phyloP scores from a whole-genome alignment of 2,888 invertebrate species.

The Cataglyphis albicans region DNA sequence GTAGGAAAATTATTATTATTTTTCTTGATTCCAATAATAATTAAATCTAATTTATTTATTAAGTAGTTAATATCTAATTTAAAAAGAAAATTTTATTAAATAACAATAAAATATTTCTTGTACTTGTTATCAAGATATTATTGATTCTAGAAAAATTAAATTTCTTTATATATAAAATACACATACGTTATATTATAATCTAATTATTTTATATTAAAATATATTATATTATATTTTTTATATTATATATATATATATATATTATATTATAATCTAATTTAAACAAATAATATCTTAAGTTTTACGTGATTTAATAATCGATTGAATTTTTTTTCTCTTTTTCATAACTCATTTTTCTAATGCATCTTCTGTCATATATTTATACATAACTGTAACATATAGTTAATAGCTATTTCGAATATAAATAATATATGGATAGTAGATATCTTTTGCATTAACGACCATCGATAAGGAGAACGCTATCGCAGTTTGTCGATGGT shows the following conservation, averaged over 20 bases:
- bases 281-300: background rate
- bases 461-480: conserved; percentile 54
- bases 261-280: background rate
- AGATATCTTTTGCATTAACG: conserved; percentile 24
- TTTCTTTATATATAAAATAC: background rate
- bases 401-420: background rate
- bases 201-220: too few relatives aligned
- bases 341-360: background rate
- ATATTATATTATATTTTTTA: too few relatives aligned
- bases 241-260: too few relatives aligned
- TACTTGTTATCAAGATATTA: background rate
- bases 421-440: conserved; percentile 2
- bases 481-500: conserved; percentile 12
- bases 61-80: background rate
- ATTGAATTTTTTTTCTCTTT: background rate
- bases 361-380: background rate
- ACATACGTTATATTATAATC: too few relatives aligned
- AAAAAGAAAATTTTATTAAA: background rate
- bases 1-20: background rate
- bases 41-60: too few relatives aligned
- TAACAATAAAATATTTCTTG: background rate
- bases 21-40: background rate
- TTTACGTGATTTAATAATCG: background rate
- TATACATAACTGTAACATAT: too few relatives aligned
- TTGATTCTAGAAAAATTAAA: background rate